Evolutionary conservation across 2,888 invertebrate genomes (phyloP).

Genomic region (Melanostoma mellinum): DNA sequence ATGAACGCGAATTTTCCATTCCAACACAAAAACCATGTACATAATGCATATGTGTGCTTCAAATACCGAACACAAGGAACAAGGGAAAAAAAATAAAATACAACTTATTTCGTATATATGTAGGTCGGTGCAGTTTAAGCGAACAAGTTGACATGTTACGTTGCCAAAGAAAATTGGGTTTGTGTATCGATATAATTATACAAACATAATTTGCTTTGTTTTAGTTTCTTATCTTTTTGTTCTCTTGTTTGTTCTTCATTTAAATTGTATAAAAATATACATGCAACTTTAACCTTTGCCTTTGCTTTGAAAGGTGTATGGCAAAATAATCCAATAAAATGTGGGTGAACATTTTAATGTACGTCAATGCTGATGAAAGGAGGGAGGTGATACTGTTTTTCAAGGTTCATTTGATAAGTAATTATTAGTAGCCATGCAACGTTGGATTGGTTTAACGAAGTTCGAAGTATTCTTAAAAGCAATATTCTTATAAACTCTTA

Average conservation of each 20-base stretch:
- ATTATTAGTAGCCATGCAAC: conserved; percentile 24
- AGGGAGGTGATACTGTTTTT: conserved; percentile 7
- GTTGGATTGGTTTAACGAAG: conserved; percentile 1
- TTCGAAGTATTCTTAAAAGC: neutral
- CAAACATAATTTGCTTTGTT: neutral
- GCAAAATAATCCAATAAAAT: conserved; percentile 1
- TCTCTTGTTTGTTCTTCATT: conserved; percentile 8
- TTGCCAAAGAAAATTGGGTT: conserved; percentile 53
- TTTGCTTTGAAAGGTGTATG: conserved; percentile 10
- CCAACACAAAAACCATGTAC: conserved; percentile 8
- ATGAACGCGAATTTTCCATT: no score
- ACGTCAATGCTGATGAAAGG: neutral
- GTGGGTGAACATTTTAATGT: neutral
- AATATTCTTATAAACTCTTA: no score
- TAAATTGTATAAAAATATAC: conserved; percentile 43
- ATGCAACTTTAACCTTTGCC: conserved; percentile 37
- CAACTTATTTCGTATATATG: neutral
- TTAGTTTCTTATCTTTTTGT: conserved; percentile 7
- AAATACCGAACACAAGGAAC: neutral
- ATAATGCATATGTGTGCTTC: neutral
- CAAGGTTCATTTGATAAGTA: conserved; percentile 24
- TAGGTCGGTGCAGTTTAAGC: conserved; percentile 44
- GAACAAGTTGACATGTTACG: conserved; percentile 47
- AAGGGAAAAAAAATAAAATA: neutral
- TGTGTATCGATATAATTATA: conserved; percentile 17